Evolutionary conservation across 1,140 invertebrate genomes (phyloP), one percentile per base, ranked within the genome.

Genomic region (Grapholita molesta): DNA sequence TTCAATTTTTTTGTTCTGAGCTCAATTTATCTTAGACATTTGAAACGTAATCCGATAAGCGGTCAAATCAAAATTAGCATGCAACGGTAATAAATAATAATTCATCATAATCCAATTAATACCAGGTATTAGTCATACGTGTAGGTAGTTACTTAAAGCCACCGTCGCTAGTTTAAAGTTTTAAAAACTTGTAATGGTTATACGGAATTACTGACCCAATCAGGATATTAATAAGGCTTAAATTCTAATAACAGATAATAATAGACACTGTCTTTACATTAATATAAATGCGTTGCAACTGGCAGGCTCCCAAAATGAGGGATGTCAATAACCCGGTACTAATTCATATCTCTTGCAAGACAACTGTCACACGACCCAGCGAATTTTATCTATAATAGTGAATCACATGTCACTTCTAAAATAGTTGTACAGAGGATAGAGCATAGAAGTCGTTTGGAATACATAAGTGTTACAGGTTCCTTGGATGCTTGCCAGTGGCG

Each of bases 241-340:
- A 0, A 48, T 48, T 48, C 6, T 48, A 21, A 48, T 48, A 48
- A 21, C 42, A 21, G 42, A 0, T 48, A 48, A 48, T 48, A 7
- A 48, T 48, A 48, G 42, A 48, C 21, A 48, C 2, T 9, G 18
- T 48, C 5, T 48, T 18, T 18, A 21, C 0, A 48, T 48, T 48
- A 5, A 15, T 48, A 9, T 9, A 48, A 7, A 18, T 25, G 28
- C 12, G n/a, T 11, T 28, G 55, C 25, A 28, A 61, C 55, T 66
- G 69, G 69, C 69, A 11, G 2, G 23, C 25, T 24, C 52, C 64
- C 69, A 70, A 61, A 53, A 66, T 66, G 18, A 33, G 64, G 52
- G 53, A 61, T 70, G 69, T 70, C 69, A 70, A 70, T 70, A 70
- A 70, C 69, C 69, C 21, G 28, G n/a, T 9, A 11, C 6, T 21